Evolutionary conservation across 2,113 vertebrate genomes (phyloP), one percentile per base, ranked within the genome.

Genomic region (Oncorhynchus tshawytscha): DNA sequence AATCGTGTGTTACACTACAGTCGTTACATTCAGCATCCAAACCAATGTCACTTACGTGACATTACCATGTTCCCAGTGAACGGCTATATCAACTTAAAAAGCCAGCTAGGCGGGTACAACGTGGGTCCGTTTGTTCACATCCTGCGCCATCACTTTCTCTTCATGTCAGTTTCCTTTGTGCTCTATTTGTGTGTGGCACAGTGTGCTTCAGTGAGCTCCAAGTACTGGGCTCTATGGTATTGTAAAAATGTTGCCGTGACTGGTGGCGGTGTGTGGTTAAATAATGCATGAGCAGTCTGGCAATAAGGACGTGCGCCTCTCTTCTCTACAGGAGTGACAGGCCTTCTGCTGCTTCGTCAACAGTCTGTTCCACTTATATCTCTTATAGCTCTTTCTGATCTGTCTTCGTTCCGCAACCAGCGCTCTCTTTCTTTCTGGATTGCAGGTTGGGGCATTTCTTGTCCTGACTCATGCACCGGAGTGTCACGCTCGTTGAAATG

Each of bases 261-360:
- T 79, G 78, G 79, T 82, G 77, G 81, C 13, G 67, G 75, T 78
- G 77, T 54, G 51, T 5, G 25, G 68, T 81, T 92, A 84, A 92
- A 92, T 93, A 90, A 92, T 93, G 92, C 81, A 93, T 84, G 80
- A 81, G 83, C 86, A 84, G 85, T 85, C 83, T 90, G 83, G 83
- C 86, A 83, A 76, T 78, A 67, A 82, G 79, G 88, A 86, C 75
- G 69, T 79, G 64, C 73, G 66, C 76, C 86, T 54, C 74, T 84
- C 80, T 68, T 85, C 86, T 82, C 85, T 71, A 82, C 85, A 80
- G 88, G 88, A 88, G 82, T 79, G 82, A 86, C 83, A 74, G 79
- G 79, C 81, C 86, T 80, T 83, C 80, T 79, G 72, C 79, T 45
- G 80, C 24, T 29, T 67, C 7, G 25, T 22, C 51, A 54, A 16